Evolutionary conservation across 2,113 vertebrate genomes (phyloP).

Genomic region (Daboia siamensis): DNA sequence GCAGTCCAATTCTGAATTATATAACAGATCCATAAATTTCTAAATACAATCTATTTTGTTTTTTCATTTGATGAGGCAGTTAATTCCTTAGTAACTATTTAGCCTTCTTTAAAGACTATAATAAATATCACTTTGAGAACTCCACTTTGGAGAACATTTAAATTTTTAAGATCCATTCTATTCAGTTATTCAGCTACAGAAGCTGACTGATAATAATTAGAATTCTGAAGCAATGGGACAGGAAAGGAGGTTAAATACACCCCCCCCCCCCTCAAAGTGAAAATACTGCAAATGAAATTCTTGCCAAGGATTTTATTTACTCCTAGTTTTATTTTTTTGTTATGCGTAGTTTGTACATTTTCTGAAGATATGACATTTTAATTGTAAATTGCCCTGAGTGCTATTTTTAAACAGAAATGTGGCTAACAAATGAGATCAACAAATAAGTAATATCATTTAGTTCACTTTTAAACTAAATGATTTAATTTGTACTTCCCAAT

Average conservation of each 20-base stretch:
- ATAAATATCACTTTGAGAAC: not conserved
- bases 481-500: not conserved
- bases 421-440: not conserved
- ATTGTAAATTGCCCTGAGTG: not conserved
- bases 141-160: not conserved
- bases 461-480: not conserved
- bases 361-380: not conserved
- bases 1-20: not conserved
- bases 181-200: not conserved
- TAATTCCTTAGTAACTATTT: not conserved
- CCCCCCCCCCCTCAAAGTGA: not conserved
- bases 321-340: not conserved
- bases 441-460: not conserved
- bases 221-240: not conserved
- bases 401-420: not conserved
- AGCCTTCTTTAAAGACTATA: not conserved
- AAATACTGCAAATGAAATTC: not conserved
- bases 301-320: not conserved
- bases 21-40: not conserved
- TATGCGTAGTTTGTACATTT: not conserved
- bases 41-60: not conserved
- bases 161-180: not conserved
- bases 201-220: not conserved
- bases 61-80: not conserved
- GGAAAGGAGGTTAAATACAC: not conserved